Evolutionary conservation across 2,888 invertebrate genomes (phyloP), one percentile per base, ranked within the genome.

Genomic region (Lathronympha strigana): DNA sequence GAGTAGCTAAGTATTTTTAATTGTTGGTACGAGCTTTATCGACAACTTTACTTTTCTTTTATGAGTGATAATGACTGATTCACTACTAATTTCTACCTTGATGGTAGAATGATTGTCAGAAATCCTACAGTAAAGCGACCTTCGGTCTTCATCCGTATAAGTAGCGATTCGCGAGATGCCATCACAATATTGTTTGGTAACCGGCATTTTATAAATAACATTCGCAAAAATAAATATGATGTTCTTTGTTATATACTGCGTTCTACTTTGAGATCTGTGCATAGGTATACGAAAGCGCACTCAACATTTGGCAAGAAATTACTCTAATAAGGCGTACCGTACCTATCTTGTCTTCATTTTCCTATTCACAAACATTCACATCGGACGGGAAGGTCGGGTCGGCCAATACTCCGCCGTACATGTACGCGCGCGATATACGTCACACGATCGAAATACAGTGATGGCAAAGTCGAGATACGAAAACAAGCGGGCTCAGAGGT

Each of bases 401-500:
- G 60, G 38, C 66, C 60, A 61, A 49, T 60, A 61, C 40, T 28
- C 61, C 38, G 45, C 64, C 47, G 38, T 51, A 54, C 64, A 33
- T 19, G 31, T 25, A 25, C 13, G 15, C 8, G 11, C 45, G 21
- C 28, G 51, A 64, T 60, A 60, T 38, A 60, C 64, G 53, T 47
- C 57, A 53, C 15, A 9, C 25, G 72, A 75, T 73, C 75, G 77
- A 77, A 77, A 77, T 73, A 80, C 21, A 8, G 11, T 47, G 45
- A 47, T 47, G 9, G 47, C 47, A 38, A 4, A 81, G 79, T 63
- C 68, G 73, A 68, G 69, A 68, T 67, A 72, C 72, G 60, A 69
- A 79, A 80, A 80, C 75, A 79, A 71, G 68, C 69, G 69, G 67
- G 70, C 67, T 72, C 76, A 77, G 74, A 80, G 77, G 81, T 71